Percentiles rank a stretch among this genome's conserved stretches.
phyloP scores from a whole-genome alignment of 2,888 invertebrate species.

The Penaeus monodon region DNA sequence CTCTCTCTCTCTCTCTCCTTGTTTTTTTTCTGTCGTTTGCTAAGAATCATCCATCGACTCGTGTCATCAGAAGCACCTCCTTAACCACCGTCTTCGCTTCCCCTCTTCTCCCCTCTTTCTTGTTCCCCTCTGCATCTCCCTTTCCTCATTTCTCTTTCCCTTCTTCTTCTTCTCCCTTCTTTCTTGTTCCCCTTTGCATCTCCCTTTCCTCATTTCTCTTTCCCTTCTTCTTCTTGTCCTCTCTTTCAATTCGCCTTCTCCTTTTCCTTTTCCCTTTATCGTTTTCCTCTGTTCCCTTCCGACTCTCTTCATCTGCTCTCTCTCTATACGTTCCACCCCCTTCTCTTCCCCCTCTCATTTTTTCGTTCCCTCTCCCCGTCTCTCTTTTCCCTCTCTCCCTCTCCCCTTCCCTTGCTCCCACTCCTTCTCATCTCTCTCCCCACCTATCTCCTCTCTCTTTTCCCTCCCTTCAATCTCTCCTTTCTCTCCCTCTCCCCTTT shows the following conservation, averaged over 20 bases:
- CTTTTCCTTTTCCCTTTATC: background rate
- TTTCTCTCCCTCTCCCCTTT: no score
- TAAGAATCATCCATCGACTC: no score
- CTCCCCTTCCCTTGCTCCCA: background rate
- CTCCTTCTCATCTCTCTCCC: no score
- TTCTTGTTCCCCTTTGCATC: no score
- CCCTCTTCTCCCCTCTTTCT: background rate
- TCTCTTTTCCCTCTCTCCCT: background rate
- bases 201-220: background rate
- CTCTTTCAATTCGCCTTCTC: background rate
- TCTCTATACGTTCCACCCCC: background rate
- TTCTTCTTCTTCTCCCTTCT: background rate
- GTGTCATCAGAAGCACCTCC: no score
- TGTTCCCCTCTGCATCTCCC: background rate
- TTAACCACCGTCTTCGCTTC: background rate
- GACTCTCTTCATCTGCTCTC: background rate
- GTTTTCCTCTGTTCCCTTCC: background rate
- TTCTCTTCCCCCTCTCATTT: background rate
- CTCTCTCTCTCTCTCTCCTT: background rate
- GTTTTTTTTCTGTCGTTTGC: background rate
- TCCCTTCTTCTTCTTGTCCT: background rate
- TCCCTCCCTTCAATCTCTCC: no score
- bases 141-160: background rate
- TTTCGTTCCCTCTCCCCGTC: background rate
- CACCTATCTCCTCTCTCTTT: no score